phyloP scores from a whole-genome alignment of 2,113 vertebrate genomes.

The Sigmodon hispidus region DNA sequence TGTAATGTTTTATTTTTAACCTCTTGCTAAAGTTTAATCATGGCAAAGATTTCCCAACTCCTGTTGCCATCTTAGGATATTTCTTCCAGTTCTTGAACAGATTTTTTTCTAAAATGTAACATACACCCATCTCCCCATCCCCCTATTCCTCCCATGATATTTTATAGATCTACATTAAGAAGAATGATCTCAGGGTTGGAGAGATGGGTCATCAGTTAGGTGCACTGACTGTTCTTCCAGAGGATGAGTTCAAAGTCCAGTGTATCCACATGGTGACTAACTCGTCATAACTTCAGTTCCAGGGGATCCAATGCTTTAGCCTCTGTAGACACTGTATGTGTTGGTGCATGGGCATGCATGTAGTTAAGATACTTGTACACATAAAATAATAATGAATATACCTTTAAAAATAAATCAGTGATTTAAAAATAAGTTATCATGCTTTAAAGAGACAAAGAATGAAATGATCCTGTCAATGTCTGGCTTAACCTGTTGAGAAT shows the following conservation, averaged over 20 bases:
- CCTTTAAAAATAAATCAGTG: neutral
- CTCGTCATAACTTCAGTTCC: neutral
- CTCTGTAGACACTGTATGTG: neutral
- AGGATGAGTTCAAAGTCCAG: neutral
- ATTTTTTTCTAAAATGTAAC: neutral
- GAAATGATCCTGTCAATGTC: neutral
- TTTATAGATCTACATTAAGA: neutral
- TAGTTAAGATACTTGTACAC: neutral
- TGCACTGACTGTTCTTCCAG: neutral
- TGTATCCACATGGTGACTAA: no score
- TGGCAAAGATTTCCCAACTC: neutral
- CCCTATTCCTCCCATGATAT: neutral
- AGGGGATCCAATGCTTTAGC: neutral
- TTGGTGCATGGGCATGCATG: neutral
- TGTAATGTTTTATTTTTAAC: conserved; percentile 54
- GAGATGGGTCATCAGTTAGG: neutral
- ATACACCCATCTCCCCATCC: no score
- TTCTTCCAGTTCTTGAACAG: conserved; percentile 55
- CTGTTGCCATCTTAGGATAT: neutral
- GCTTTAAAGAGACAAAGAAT: neutral
- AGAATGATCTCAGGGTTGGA: neutral
- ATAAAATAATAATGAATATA: neutral
- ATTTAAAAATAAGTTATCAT: neutral
- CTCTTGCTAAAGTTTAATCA: conserved; percentile 8
- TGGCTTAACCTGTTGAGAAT: neutral